These are phyloP conservation scores for Clostera curtula DNA, from an alignment of 2,888 invertebrate species.

Conservation along the genomic window DNA sequence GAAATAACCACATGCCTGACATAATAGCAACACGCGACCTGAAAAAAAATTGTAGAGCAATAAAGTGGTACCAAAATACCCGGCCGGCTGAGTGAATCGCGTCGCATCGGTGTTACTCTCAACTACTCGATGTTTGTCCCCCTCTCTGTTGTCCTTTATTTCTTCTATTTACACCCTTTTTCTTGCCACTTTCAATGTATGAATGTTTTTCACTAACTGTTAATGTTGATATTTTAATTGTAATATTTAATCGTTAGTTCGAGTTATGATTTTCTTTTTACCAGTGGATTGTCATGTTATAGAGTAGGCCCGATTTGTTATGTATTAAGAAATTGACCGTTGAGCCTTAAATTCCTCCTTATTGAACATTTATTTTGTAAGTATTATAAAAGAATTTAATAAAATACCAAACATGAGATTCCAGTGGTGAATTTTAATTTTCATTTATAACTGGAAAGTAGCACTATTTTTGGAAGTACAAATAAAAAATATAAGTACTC, in stretches of 20 bases:
- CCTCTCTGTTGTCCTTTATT: constrained; percentile 59
- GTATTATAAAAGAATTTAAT: constrained; percentile 1
- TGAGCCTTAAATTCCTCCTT: no score
- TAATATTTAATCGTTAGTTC: constrained; percentile 34
- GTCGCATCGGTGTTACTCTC: constrained; percentile 70
- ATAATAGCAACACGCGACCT: not conserved
- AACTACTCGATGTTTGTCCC: constrained; percentile 53
- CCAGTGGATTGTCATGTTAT: constrained; percentile 22
- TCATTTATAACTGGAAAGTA: constrained; percentile 18
- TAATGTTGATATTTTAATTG: constrained; percentile 66
- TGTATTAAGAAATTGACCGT: no score
- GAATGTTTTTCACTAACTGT: constrained; percentile 75
- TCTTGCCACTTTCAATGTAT: constrained; percentile 71
- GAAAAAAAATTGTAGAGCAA: constrained; percentile 6
- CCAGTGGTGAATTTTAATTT: constrained; percentile 22
- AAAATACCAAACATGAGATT: no score
- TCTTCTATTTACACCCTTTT: constrained; percentile 62
- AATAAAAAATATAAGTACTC: not conserved
- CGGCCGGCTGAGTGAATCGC: constrained; percentile 60
- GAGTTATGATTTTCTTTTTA: constrained; percentile 20
- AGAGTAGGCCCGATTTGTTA: no score
- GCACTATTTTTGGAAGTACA: constrained; percentile 12
- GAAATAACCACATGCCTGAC: not conserved
- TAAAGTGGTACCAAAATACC: constrained; percentile 58
- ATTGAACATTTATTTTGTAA: not conserved